A percentile compares a stretch with the other conserved stretches of the same genome.
These are phyloP conservation scores for Aphelocoma californica DNA, from an alignment of 2,797 vertebrate genomes.

Conservation along the genomic window DNA sequence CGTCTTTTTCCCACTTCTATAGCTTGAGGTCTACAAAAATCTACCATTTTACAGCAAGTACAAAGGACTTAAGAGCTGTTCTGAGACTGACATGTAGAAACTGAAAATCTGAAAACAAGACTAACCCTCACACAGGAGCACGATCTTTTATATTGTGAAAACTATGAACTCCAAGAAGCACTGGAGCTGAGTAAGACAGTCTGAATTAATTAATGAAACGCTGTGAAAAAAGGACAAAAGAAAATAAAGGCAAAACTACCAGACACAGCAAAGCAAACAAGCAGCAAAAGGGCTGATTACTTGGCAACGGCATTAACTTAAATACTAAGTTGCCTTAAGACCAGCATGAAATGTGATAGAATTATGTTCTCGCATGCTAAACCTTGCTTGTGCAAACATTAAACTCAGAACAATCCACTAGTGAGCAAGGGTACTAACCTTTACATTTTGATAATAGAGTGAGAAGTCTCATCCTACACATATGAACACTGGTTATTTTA, in stretches of 20 bases:
- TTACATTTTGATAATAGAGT: not conserved
- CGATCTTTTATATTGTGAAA: not conserved
- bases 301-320: not conserved
- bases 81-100: not conserved
- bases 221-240: not conserved
- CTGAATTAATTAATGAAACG: not conserved
- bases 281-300: not conserved
- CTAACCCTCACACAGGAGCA: not conserved
- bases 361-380: fast-evolving
- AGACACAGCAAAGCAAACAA: not conserved
- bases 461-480: not conserved
- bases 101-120: not conserved
- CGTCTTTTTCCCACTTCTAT: not conserved
- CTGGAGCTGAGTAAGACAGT: not conserved
- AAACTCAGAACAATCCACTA: not conserved
- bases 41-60: slow-evolving; percentile 1
- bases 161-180: not conserved
- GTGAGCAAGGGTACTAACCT: not conserved
- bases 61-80: slow-evolving; percentile 20
- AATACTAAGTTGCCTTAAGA: not conserved
- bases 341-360: not conserved
- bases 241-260: not conserved
- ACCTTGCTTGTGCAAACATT: not conserved
- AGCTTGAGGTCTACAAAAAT: slow-evolving; percentile 18
- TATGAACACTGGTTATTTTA: not conserved